Conservation (phyloP, 2,113 vertebrate genomes). For the Phaetusa simplex region DNA sequence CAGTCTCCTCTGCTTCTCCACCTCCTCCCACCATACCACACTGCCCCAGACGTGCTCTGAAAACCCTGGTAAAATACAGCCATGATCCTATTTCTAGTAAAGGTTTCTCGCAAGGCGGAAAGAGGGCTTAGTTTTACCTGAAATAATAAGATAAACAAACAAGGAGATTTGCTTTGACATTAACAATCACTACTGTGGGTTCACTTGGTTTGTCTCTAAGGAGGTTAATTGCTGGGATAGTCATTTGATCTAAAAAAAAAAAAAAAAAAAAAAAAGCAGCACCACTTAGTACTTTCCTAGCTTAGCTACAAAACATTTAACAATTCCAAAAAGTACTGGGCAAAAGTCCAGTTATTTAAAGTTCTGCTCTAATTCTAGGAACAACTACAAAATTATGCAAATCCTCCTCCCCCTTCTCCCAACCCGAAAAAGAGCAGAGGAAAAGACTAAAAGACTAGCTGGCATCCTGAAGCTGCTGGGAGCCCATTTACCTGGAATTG, state of each 20-base stretch:
- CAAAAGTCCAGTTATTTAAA: slow-evolving; percentile 37
- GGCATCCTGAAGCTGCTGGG: background rate
- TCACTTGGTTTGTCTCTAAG: slow-evolving; percentile 43
- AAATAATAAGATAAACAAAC: slow-evolving; percentile 61
- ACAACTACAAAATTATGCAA: slow-evolving; percentile 16
- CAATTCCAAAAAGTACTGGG: slow-evolving; percentile 6
- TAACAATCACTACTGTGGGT: background rate
- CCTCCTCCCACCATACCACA: background rate
- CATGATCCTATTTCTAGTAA: background rate
- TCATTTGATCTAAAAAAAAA: background rate
- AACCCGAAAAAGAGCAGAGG: background rate
- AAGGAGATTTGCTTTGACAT: slow-evolving; percentile 34
- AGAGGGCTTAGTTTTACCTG: background rate
- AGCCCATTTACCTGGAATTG: background rate
- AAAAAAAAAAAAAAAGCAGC: background rate
- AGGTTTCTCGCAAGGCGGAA: slow-evolving; percentile 20
- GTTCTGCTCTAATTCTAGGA: slow-evolving; percentile 23
- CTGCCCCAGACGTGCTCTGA: background rate
- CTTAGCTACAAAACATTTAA: slow-evolving; percentile 48
- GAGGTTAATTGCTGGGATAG: slow-evolving; percentile 42
- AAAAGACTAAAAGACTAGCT: background rate
- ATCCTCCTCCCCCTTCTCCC: background rate
- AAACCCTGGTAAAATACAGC: slow-evolving; percentile 21
- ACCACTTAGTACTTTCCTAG: background rate
- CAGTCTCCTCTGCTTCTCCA: background rate